phyloP scores from a whole-genome alignment of 2,888 invertebrate genomes.

The Phengaris arion region DNA sequence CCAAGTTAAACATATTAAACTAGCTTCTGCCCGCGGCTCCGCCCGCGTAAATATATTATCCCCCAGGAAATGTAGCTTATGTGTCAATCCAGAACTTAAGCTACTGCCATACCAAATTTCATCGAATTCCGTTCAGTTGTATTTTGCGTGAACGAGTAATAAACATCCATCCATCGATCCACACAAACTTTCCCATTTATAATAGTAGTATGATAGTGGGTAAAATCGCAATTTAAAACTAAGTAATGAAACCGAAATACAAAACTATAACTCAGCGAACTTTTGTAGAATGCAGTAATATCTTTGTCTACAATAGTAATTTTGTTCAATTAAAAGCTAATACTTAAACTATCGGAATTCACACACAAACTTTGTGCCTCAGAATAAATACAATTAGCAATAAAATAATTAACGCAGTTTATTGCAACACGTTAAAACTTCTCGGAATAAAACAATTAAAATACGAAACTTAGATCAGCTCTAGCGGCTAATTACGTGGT shows the following conservation, averaged over 20 bases:
- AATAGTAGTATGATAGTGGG: no score
- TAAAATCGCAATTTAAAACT: no score
- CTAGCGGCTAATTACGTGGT: slow-evolving; percentile 36
- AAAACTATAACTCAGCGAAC: not conserved
- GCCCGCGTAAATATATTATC: no score
- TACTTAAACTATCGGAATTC: not conserved
- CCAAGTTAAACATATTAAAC: not conserved
- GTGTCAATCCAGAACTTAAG: no score
- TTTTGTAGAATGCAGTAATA: not conserved
- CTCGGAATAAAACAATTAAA: slow-evolving; percentile 46
- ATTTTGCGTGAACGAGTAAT: no score
- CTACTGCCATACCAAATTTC: no score
- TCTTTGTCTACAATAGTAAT: not conserved
- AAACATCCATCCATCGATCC: no score
- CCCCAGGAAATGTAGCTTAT: no score
- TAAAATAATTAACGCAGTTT: slow-evolving; percentile 44
- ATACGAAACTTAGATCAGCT: slow-evolving; percentile 45
- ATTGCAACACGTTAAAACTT: slow-evolving; percentile 44
- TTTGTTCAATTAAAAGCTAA: not conserved
- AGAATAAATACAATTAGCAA: slow-evolving; percentile 43
- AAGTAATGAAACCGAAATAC: no score
- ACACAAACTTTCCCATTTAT: no score
- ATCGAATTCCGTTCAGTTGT: no score
- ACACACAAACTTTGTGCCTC: not conserved
- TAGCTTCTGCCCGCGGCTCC: no score